Evolutionary conservation across 1,140 invertebrate genomes (phyloP).

Genomic region (Epicauta chinensis): DNA sequence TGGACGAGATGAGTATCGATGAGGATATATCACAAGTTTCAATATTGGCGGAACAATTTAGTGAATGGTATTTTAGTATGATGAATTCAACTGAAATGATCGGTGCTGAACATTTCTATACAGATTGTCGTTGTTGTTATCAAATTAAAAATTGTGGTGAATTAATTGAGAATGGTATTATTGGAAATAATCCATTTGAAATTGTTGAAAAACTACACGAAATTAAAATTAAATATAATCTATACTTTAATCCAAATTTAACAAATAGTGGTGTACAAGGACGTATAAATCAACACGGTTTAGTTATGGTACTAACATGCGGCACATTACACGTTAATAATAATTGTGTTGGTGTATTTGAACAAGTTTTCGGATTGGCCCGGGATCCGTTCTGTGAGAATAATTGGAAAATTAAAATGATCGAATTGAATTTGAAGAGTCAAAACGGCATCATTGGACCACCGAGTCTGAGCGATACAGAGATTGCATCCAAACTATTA

Average conservation of each 20-base stretch:
- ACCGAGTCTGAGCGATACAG: slow-evolving; percentile 30
- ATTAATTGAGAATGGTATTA: slow-evolving; percentile 25
- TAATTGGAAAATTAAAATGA: slow-evolving; percentile 57
- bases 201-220: slow-evolving; percentile 41
- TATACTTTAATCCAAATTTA: slow-evolving; percentile 57
- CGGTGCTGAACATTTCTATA: slow-evolving; percentile 51
- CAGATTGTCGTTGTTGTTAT: slow-evolving; percentile 39
- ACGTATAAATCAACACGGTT: slow-evolving; percentile 52
- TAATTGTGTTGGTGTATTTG: slow-evolving; percentile 53
- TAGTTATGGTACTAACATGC: slow-evolving; percentile 53
- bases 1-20: too few species aligned
- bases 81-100: slow-evolving; percentile 47
- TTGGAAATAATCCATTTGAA: slow-evolving; percentile 28
- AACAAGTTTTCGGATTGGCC: slow-evolving; percentile 54
- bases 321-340: slow-evolving; percentile 52
- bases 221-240: slow-evolving; percentile 42
- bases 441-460: slow-evolving; percentile 25
- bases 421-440: slow-evolving; percentile 41
- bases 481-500: slow-evolving; percentile 24
- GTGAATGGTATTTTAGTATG: slow-evolving; percentile 54
- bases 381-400: slow-evolving; percentile 52
- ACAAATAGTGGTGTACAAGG: slow-evolving; percentile 48
- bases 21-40: slow-evolving; percentile 29
- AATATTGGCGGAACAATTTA: slow-evolving; percentile 49
- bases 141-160: slow-evolving; percentile 20